phyloP scores from a whole-genome alignment of 2,797 vertebrate species.

The Huso huso region DNA sequence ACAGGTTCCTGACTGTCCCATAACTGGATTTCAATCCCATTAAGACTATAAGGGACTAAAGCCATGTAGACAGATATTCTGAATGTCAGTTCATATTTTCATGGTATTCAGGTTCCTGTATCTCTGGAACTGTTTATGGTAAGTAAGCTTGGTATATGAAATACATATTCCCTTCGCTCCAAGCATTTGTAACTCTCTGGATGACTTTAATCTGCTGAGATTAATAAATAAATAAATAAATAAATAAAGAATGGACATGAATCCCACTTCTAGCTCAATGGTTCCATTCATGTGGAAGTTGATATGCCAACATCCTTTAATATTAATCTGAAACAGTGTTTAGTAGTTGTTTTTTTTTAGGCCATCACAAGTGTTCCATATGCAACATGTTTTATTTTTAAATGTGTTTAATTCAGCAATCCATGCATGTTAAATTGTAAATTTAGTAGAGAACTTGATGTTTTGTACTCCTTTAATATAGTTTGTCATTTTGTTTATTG shows the following conservation, averaged over 20 bases:
- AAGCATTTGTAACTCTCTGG: conserved; percentile 2
- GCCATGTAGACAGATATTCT: no score
- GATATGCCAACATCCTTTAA: not conserved
- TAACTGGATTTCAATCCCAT: no score
- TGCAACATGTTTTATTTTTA: not conserved
- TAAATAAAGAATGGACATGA: not conserved
- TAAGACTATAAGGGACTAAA: no score
- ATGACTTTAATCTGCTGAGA: conserved; percentile 13
- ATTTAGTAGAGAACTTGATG: no score
- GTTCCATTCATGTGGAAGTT: not conserved
- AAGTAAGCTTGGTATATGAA: no score
- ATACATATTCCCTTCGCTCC: not conserved
- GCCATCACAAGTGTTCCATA: not conserved
- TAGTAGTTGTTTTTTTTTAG: not conserved
- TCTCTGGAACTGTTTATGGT: conserved; percentile 13
- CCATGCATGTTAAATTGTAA: no score
- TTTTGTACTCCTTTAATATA: no score
- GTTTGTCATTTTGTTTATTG: no score
- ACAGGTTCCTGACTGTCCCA: no score
- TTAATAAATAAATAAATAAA: conserved; percentile 15
- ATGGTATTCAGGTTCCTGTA: conserved; percentile 6
- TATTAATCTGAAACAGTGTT: not conserved
- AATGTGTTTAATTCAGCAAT: no score
- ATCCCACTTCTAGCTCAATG: conserved; percentile 1
- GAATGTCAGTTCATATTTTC: not conserved